Base-by-base conservation (phyloP, 2,113 vertebrate species). In the Archocentrus centrarchus region DNA sequence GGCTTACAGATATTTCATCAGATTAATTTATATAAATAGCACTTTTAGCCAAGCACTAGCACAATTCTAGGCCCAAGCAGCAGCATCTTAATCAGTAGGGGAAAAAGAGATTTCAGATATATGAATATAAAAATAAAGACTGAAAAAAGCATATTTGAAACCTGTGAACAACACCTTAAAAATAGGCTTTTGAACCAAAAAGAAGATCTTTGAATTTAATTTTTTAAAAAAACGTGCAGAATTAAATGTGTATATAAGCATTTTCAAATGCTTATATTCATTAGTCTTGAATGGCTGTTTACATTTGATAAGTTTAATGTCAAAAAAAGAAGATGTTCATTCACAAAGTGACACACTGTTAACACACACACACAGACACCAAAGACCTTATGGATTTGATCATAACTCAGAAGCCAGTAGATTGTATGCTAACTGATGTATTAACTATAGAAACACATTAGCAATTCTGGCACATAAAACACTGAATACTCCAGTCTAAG, bases 1-100 rank as follows among this genome's bases (percentile, higher is more conserved):
- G 62, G 76, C 80, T 70, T 22, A 30, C 53, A 81, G 59, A 50
- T 61, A 62, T 79, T 81, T 87, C 75, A 85, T 75, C 81, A 84
- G 84, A 77, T 63, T 85, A n/a, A 58, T 85, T 53, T 62, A 75
- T 70, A 32, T 70, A 82, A 82, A 80, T 55, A 85, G 50, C 77
- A 76, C 55, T 75, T 89, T 79, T 89, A 62, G 47, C 58, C 61
- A 62, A 59, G 66, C 59, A 58, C 32, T 64, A 80, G 57, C 61
- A 53, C 77, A 77, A 22, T 61, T 75, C 11, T 15, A 63, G 13
- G 32, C 50, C 62, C n/a, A 70, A 27, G 41, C 44, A 39, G n/a
- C 60, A 79, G 15, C 53, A 30, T 64, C 77, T 83, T 59, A 50
- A 50, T 41, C 11, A 73, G n/a, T 47, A 57, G 11, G 37, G 37